Evolutionary conservation across 2,888 invertebrate genomes (phyloP), one percentile per base, ranked within the genome.

Genomic region (Galerucella calmariensis): DNA sequence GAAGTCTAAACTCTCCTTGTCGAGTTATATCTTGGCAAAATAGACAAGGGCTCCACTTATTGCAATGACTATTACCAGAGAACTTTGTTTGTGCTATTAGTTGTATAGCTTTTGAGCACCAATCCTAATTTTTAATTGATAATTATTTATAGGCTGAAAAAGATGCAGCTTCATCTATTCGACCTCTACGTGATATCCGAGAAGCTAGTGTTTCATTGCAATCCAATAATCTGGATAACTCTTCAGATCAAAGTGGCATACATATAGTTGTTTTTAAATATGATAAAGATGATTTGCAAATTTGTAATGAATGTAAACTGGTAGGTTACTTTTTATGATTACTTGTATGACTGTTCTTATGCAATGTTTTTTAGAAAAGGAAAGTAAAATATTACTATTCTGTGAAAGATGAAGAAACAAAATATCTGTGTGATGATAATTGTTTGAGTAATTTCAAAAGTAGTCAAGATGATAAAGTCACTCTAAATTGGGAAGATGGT

Each of bases 401-500:
- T 16, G 78, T 76, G 68, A 73, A 90, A 65, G 91, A 91, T 65
- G 90, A 90, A 16, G 87, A 89, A 11, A 82, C 82, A 0, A 86
- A 86, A 69, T 86, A 88, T 75, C 86, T 93, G 56, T 93, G 93
- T 81, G 89, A 89, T 46, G 89, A 90, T 62, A 82, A 83, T 69
- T 93, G 93, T 81, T 87, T 92, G 44, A 90, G 90, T 69, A 78
- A 77, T 66, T 85, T 88, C 11, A 89, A 89, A 81, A 80, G 82
- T 1, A 85, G 85, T 16, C 85, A 89, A 79, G 86, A 87, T 80
- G 76, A 85, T 62, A 88, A 89, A 67, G 82, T 85, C 58, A 86
- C 88, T 70, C 79, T 88, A 14, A 81, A 80, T 58, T 82, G 81
- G 77, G 84, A 84, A 72, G 85, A 85, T 74, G 81, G 84, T 16